Conservation (phyloP, 23 tunicate genomes). For the Phallusia fumigata region DNA sequence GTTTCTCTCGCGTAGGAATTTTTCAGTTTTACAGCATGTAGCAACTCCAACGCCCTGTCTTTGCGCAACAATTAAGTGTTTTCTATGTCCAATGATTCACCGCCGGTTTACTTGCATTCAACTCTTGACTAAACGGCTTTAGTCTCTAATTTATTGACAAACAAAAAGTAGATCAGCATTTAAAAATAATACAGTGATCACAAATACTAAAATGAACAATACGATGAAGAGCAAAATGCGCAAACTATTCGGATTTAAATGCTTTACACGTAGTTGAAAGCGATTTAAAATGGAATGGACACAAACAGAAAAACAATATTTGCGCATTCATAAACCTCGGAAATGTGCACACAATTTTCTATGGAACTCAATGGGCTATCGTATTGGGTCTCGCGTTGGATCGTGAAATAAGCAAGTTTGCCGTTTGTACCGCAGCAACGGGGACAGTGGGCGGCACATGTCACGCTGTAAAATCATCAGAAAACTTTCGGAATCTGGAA, state of each 20-base stretch:
- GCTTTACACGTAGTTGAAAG: background rate
- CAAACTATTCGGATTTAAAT: background rate
- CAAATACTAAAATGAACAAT: background rate
- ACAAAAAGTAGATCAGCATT: constrained; percentile 2
- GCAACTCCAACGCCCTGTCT: no score
- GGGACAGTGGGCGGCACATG: no score
- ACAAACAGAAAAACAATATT: background rate
- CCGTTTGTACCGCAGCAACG: no score
- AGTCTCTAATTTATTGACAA: background rate
- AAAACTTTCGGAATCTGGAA: no score
- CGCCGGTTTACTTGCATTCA: background rate
- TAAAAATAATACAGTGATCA: constrained; percentile 8
- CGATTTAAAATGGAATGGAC: background rate
- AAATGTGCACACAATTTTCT: background rate
- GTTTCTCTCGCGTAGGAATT: no score
- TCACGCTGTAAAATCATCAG: no score
- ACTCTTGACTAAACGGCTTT: background rate
- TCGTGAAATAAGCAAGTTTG: no score
- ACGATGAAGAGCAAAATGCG: constrained; percentile 3
- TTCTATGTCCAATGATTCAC: no score
- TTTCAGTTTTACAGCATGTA: no score
- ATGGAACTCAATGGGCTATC: background rate
- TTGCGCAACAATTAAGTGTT: no score
- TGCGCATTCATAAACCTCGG: no score
- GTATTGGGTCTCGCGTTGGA: background rate